Evolutionary conservation across 2,797 vertebrate species (phyloP).

Genomic region (Erithacus rubecula): DNA sequence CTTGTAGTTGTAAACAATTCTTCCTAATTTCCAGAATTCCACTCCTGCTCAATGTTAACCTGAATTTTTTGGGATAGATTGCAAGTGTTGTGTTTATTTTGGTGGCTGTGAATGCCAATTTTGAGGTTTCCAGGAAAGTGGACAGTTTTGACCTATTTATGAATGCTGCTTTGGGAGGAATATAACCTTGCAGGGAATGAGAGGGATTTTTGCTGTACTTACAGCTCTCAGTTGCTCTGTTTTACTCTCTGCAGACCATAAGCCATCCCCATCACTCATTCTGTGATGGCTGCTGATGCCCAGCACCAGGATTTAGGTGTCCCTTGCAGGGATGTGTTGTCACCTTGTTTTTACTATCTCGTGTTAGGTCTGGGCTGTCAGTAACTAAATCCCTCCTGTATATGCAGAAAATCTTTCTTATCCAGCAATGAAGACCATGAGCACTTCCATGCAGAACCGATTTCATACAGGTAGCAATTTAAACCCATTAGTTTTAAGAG

Average conservation of each 20-base stretch:
- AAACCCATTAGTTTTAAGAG: background rate
- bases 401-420: background rate
- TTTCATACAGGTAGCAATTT: background rate
- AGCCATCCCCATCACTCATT: too few species aligned
- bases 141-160: accelerated
- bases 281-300: background rate
- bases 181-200: background rate
- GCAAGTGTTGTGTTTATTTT: background rate
- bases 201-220: background rate
- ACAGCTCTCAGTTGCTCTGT: background rate
- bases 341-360: background rate
- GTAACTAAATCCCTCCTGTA: background rate
- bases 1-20: background rate
- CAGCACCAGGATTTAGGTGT: background rate
- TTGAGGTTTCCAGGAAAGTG: background rate
- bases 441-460: background rate
- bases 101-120: too few species aligned
- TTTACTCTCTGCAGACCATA: background rate
- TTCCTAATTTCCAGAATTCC: background rate
- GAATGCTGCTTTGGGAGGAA: background rate
- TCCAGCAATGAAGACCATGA: background rate
- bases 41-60: background rate
- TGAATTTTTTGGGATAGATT: background rate
- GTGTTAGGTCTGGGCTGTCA: background rate
- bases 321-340: background rate